Percentiles rank a stretch among this genome's conserved stretches.
Conservation (phyloP, 2,113 vertebrate species). For the Tragelaphus buxtoni region DNA sequence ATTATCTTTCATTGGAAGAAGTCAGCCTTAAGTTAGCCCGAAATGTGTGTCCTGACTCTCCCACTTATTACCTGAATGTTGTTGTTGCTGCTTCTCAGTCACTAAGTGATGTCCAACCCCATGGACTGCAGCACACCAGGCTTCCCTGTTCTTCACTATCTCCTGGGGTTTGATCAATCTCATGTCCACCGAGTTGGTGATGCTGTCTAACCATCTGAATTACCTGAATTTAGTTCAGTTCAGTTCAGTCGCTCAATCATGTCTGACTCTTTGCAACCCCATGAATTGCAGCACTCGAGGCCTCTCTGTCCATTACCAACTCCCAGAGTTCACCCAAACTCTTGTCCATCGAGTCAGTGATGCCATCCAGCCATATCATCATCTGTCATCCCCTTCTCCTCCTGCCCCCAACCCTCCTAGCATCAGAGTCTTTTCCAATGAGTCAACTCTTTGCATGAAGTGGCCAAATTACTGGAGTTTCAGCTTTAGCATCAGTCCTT, state of each 20-base stretch:
- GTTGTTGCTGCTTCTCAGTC: neutral
- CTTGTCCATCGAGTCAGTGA: too few relatives aligned
- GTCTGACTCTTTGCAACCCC: too few relatives aligned
- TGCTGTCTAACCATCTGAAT: neutral
- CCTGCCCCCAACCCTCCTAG: too few relatives aligned
- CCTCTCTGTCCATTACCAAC: too few relatives aligned
- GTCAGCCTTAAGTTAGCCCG: neutral
- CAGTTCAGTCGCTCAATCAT: too few relatives aligned
- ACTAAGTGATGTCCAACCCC: neutral
- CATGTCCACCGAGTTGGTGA: neutral
- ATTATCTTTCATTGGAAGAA: neutral
- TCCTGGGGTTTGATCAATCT: neutral
- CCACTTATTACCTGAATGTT: neutral
- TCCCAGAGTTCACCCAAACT: too few relatives aligned
- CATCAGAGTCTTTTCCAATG: too few relatives aligned
- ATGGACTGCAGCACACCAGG: neutral
- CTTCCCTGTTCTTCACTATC: neutral
- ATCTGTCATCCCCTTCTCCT: too few relatives aligned
- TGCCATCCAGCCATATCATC: too few relatives aligned
- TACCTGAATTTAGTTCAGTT: neutral
- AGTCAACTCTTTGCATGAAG: accelerated
- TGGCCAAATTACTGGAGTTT: too few relatives aligned
- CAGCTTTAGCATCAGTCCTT: too few relatives aligned
- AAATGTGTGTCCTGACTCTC: neutral
- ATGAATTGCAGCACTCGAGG: too few relatives aligned